phyloP scores from a whole-genome alignment of 2,797 vertebrate genomes.

The Acipenser oxyrinchus region DNA sequence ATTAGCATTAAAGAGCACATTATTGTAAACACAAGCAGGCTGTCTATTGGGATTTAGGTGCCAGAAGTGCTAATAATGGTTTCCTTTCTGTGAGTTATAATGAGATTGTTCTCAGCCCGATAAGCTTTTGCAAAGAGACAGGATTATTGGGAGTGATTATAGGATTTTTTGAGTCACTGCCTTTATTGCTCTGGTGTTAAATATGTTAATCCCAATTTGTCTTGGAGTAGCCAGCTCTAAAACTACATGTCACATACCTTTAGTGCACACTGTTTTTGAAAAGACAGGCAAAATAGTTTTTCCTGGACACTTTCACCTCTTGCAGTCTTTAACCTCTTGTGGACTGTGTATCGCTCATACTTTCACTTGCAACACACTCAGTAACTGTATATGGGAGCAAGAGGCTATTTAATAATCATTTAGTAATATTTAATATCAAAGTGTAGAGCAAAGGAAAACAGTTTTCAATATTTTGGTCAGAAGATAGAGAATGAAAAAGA shows the following conservation, averaged over 20 bases:
- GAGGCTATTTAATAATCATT: too few relatives aligned
- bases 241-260: slow-evolving; percentile 36
- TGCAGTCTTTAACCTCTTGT: neutral
- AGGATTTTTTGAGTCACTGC: slow-evolving; percentile 34
- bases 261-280: slow-evolving; percentile 29
- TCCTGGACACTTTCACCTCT: slow-evolving; percentile 8
- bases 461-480: too few relatives aligned
- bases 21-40: slow-evolving; percentile 40
- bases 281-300: slow-evolving; percentile 6
- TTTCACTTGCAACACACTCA: slow-evolving; percentile 13
- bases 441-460: too few relatives aligned
- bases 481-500: too few relatives aligned
- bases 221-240: slow-evolving; percentile 26
- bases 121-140: slow-evolving; percentile 39
- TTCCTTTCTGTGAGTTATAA: slow-evolving; percentile 49
- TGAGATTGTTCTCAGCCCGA: slow-evolving; percentile 50
- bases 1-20: slow-evolving; percentile 28
- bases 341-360: slow-evolving; percentile 17
- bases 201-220: slow-evolving; percentile 50
- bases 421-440: too few relatives aligned
- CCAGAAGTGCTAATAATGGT: slow-evolving; percentile 49
- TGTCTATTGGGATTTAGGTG: slow-evolving; percentile 53
- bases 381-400: too few relatives aligned
- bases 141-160: slow-evolving; percentile 45
- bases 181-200: slow-evolving; percentile 36